Percentiles rank a stretch among this genome's conserved stretches.
Evolutionary conservation across 2,888 invertebrate genomes (phyloP).

Genomic region (Linnaemya vulpina): DNA sequence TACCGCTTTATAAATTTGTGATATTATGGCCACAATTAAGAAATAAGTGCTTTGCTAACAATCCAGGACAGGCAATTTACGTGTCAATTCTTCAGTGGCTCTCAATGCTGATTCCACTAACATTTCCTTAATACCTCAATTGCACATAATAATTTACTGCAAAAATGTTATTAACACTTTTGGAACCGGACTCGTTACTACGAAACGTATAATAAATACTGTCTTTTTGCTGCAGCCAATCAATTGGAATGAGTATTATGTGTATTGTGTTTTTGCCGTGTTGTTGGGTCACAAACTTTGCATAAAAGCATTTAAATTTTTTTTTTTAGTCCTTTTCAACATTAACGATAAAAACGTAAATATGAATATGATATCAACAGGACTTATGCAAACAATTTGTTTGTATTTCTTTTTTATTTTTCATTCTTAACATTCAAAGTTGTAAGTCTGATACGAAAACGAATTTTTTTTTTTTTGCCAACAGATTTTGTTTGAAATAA

Average conservation of each 20-base stretch:
- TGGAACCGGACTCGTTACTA: neutral
- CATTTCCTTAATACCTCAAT: no score
- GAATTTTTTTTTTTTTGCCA: neutral
- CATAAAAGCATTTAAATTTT: neutral
- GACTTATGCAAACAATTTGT: slow-evolving; percentile 48
- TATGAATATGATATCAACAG: slow-evolving; percentile 58
- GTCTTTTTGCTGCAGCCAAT: slow-evolving; percentile 54
- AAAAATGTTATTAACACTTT: neutral
- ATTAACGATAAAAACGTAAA: slow-evolving; percentile 37
- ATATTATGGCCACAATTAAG: no score
- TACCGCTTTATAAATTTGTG: no score
- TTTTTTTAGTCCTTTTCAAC: neutral
- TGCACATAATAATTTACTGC: no score
- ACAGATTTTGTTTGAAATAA: neutral
- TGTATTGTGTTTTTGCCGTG: slow-evolving; percentile 57
- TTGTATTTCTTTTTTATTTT: neutral
- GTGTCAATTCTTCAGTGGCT: no score
- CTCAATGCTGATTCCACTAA: no score
- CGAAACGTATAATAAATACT: slow-evolving; percentile 25
- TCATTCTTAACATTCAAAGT: neutral
- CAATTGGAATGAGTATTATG: slow-evolving; percentile 50
- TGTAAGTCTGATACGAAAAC: neutral
- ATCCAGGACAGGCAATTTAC: no score
- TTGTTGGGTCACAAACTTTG: slow-evolving; percentile 48
- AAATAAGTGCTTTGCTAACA: no score